phyloP scores from a whole-genome alignment of 1,140 invertebrate genomes.

The Drosophila murphyi region DNA sequence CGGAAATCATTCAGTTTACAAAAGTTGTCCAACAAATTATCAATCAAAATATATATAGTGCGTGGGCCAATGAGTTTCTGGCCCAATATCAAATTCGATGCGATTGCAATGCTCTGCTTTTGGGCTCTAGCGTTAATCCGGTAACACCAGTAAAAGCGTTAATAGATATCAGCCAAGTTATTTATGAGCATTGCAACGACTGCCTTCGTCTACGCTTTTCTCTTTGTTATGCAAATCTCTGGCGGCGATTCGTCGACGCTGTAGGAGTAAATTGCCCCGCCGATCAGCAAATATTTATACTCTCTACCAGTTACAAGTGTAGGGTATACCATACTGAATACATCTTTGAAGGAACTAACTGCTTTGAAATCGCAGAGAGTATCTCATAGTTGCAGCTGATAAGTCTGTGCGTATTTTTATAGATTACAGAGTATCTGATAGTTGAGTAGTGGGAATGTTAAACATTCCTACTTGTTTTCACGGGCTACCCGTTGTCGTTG shows the following conservation, averaged over 20 bases:
- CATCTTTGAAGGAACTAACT: no score
- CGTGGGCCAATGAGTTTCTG: slow-evolving; percentile 10
- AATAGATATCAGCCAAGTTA: slow-evolving; percentile 81
- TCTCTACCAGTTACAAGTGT: background rate
- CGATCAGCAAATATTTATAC: slow-evolving; percentile 51
- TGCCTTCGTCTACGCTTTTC: slow-evolving; percentile 30
- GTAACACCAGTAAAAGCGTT: slow-evolving; percentile 71
- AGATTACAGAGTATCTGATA: background rate
- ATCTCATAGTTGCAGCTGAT: no score
- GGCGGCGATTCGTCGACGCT: slow-evolving; percentile 32
- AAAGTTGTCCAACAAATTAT: slow-evolving; percentile 32
- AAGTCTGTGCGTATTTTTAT: no score
- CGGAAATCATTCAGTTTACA: slow-evolving; percentile 13
- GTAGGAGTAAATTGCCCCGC: slow-evolving; percentile 79
- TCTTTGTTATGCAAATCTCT: slow-evolving; percentile 69
- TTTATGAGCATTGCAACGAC: slow-evolving; percentile 56
- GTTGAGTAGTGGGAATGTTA: background rate
- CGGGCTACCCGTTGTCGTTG: slow-evolving; percentile 46
- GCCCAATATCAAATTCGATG: background rate
- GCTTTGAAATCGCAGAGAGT: no score
- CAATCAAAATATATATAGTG: slow-evolving; percentile 26
- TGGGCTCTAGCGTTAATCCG: slow-evolving; percentile 66
- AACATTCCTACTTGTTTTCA: slow-evolving; percentile 17
- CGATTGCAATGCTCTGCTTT: slow-evolving; percentile 5
- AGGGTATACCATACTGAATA: background rate